These are phyloP conservation scores for Callosobruchus maculatus DNA, from an alignment of 2,888 invertebrate genomes.

Conservation along the genomic window DNA sequence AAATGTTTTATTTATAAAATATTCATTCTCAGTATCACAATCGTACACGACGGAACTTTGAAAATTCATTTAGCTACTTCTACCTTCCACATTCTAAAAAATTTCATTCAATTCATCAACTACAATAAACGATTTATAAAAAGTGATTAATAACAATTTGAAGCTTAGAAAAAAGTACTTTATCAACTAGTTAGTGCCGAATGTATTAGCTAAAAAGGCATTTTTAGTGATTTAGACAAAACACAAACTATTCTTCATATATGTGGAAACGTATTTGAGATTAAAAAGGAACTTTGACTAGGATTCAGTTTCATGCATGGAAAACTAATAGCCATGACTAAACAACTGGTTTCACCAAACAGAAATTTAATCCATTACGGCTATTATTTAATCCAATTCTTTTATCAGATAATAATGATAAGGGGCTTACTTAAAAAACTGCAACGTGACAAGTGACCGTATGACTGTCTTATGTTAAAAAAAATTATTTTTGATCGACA, in stretches of 20 bases:
- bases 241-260: background rate
- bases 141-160: conserved; percentile 29
- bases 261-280: no score
- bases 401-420: no score
- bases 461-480: no score
- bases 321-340: background rate
- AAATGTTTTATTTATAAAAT: background rate
- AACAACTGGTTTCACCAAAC: no score
- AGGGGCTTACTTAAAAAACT: no score
- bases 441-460: no score
- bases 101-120: background rate
- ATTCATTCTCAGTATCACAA: background rate
- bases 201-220: conserved; percentile 26
- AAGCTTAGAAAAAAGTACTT: conserved; percentile 27
- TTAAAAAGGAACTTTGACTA: no score
- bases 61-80: background rate
- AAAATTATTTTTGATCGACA: no score
- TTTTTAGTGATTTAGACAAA: background rate
- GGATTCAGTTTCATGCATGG: no score
- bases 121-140: conserved; percentile 26
- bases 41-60: background rate
- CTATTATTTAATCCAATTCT: no score
- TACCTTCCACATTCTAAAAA: background rate
- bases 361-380: no score
- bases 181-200: conserved; percentile 26